Percentiles rank a stretch among this genome's conserved stretches.
These are phyloP conservation scores for Drosophila burlai DNA, from an alignment of 1,140 invertebrate genomes.

Conservation along the genomic window DNA sequence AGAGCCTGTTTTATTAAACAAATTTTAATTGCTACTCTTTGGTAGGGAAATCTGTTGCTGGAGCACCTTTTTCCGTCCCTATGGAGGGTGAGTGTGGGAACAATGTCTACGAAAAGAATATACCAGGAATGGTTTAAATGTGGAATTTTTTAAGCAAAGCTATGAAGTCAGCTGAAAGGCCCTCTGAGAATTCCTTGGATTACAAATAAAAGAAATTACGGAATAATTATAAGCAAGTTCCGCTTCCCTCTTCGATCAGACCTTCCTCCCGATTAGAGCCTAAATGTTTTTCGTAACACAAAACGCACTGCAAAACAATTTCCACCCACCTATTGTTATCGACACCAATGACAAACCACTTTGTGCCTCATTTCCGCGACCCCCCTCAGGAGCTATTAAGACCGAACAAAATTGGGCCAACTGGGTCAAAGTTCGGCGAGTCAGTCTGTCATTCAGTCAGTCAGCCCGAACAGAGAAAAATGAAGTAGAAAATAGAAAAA, in stretches of 20 bases:
- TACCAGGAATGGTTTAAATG: neutral
- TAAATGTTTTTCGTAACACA: conserved; percentile 14
- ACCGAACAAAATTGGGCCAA: conserved; percentile 39
- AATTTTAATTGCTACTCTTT: conserved; percentile 3
- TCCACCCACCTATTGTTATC: conserved; percentile 42
- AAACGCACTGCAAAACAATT: conserved; percentile 36
- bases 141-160: neutral
- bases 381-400: conserved; percentile 38
- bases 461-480: neutral
- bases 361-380: conserved; percentile 20
- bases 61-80: neutral
- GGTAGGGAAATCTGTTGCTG: too few species aligned
- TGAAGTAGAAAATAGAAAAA: conserved; percentile 9
- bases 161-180: neutral
- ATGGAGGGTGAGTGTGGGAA: conserved; percentile 35
- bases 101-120: neutral
- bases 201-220: neutral
- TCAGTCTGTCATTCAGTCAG: conserved; percentile 17
- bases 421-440: conserved; percentile 67
- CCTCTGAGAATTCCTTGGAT: neutral
- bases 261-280: neutral
- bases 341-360: conserved; percentile 48
- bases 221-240: neutral
- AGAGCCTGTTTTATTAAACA: neutral
- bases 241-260: neutral